Conservation (phyloP, 1,140 invertebrate genomes). For the Carcinoscorpius rotundicauda region DNA sequence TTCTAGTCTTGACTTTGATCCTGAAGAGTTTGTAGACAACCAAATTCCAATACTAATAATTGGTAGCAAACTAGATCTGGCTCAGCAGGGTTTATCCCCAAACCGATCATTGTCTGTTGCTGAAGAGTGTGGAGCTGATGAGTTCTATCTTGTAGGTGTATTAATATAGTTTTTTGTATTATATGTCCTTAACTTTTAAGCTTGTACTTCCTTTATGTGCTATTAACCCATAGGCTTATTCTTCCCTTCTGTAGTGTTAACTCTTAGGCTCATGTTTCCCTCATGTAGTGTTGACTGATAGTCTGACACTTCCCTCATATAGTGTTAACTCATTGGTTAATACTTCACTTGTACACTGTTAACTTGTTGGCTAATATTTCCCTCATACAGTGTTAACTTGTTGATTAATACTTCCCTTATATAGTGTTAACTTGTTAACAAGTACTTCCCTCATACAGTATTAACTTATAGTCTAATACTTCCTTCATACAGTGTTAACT, state of each 20-base stretch:
- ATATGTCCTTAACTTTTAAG: neutral
- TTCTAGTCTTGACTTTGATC: constrained; percentile 53
- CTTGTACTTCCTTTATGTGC: neutral
- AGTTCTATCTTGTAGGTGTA: constrained; percentile 60
- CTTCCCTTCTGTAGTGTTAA: constrained; percentile 2
- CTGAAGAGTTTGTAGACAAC: constrained; percentile 66
- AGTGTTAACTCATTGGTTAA: too few species aligned
- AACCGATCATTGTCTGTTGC: constrained; percentile 56
- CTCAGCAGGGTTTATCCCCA: constrained; percentile 43
- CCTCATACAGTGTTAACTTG: too few species aligned
- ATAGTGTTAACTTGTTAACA: too few species aligned
- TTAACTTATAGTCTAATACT: too few species aligned
- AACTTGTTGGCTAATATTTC: too few species aligned
- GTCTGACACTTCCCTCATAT: too few species aligned
- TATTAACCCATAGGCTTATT: neutral
- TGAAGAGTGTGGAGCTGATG: constrained; percentile 84
- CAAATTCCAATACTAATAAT: constrained; percentile 83
- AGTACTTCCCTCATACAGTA: too few species aligned
- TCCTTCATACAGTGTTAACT: too few species aligned
- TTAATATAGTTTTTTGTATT: neutral
- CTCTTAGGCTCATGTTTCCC: neutral
- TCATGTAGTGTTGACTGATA: neutral
- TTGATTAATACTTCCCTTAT: too few species aligned
- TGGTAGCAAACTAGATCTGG: constrained; percentile 80
- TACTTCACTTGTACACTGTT: too few species aligned